A percentile compares a stretch with the other conserved stretches of the same genome.
Evolutionary conservation across 2,797 vertebrate species (phyloP).

Genomic region (Hirundo rustica): DNA sequence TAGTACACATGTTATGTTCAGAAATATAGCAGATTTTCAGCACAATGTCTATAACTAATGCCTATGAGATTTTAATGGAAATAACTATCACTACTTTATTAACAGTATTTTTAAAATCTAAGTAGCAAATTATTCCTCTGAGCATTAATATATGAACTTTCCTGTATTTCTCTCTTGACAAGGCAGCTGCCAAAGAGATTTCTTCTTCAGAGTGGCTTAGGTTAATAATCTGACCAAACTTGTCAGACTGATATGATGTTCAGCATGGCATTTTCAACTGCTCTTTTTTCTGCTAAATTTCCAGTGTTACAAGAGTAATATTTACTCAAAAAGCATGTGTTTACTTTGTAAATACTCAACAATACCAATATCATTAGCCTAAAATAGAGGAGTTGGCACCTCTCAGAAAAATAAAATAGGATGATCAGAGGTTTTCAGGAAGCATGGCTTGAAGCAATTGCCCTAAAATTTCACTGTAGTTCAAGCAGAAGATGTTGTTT

Average conservation of each 20-base stretch:
- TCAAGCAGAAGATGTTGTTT: background rate
- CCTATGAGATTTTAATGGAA: background rate
- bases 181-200: conserved; percentile 12
- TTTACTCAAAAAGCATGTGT: background rate
- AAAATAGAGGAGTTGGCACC: background rate
- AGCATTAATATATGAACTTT: background rate
- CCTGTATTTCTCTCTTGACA: background rate
- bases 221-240: conserved; percentile 37
- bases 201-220: background rate
- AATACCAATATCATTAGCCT: background rate
- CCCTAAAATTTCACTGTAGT: background rate
- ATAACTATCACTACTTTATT: background rate
- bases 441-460: background rate
- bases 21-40: background rate
- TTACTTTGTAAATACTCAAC: background rate
- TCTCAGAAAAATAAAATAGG: background rate
- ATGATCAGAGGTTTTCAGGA: background rate
- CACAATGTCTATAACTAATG: background rate
- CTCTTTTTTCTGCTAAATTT: conserved; percentile 43
- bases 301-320: background rate
- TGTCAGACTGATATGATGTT: conserved; percentile 14
- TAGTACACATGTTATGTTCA: background rate
- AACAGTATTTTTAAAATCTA: background rate
- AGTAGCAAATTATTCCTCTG: background rate
- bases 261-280: conserved; percentile 2